Percentiles rank a stretch among this genome's conserved stretches.
Evolutionary conservation across 2,113 vertebrate species (phyloP).

Genomic region (Agelaius phoeniceus): DNA sequence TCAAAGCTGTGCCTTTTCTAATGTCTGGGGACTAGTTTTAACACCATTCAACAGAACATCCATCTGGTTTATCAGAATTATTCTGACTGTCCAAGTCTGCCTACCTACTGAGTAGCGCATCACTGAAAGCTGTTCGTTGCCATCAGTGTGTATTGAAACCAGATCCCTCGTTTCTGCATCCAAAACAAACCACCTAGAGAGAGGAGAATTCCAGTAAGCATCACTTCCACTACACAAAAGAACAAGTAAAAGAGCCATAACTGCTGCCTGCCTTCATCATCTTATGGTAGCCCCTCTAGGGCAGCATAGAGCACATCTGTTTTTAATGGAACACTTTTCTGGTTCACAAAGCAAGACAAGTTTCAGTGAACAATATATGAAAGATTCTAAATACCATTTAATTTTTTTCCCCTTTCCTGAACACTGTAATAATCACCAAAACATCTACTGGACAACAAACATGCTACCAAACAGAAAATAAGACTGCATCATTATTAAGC

Average conservation of each 20-base stretch:
- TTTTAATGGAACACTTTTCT: not conserved
- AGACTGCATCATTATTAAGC: not conserved
- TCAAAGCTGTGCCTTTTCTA: not conserved
- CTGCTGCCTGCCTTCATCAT: not conserved
- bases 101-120: slow-evolving; percentile 94
- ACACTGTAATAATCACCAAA: not conserved
- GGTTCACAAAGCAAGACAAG: not conserved
- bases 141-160: slow-evolving; percentile 96
- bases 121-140: slow-evolving; percentile 96
- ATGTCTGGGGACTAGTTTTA: not conserved
- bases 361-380: not conserved
- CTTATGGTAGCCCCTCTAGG: not conserved
- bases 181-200: slow-evolving; percentile 92
- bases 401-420: not conserved
- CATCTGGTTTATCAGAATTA: not conserved
- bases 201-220: slow-evolving; percentile 40
- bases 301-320: not conserved
- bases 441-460: not conserved
- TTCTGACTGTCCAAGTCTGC: slow-evolving; percentile 1
- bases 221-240: not conserved
- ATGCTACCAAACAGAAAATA: not conserved
- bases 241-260: not conserved
- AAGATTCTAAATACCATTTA: not conserved
- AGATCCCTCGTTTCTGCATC: slow-evolving; percentile 95
- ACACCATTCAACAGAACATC: not conserved